phyloP scores from a whole-genome alignment of 2,888 invertebrate genomes.

The Sinohyriopsis cumingii region DNA sequence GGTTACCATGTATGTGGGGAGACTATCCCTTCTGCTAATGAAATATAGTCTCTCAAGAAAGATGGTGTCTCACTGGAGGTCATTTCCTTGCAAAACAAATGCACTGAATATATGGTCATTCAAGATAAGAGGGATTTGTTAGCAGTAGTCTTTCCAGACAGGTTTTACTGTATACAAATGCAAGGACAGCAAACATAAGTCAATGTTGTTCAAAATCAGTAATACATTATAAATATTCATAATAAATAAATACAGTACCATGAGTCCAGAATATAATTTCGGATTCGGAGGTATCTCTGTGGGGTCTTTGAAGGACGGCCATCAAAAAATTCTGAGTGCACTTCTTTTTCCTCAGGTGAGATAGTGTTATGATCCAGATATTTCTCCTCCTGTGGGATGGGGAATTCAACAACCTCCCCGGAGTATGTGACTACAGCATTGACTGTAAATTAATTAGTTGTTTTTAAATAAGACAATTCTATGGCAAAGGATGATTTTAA shows the following conservation, averaged over 20 bases:
- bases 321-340: constrained; percentile 77
- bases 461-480: not conserved
- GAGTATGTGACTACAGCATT: constrained; percentile 47
- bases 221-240: too few species aligned
- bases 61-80: too few species aligned
- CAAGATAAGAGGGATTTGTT: too few species aligned
- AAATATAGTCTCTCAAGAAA: too few species aligned
- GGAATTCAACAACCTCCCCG: constrained; percentile 64
- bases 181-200: too few species aligned
- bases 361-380: constrained; percentile 71
- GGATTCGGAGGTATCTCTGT: constrained; percentile 76
- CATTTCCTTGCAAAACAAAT: too few species aligned
- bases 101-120: too few species aligned
- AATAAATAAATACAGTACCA: constrained; percentile 70
- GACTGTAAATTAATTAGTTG: constrained; percentile 34
- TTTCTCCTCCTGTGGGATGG: constrained; percentile 74
- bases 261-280: constrained; percentile 76
- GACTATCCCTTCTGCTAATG: too few species aligned
- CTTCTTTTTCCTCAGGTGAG: constrained; percentile 75
- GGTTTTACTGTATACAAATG: too few species aligned
- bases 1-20: too few species aligned
- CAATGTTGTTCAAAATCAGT: too few species aligned
- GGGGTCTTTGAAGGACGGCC: constrained; percentile 75
- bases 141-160: too few species aligned
- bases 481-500: not conserved